Conservation (phyloP, 2,113 vertebrate genomes). For the Aegotheles bennettii region DNA sequence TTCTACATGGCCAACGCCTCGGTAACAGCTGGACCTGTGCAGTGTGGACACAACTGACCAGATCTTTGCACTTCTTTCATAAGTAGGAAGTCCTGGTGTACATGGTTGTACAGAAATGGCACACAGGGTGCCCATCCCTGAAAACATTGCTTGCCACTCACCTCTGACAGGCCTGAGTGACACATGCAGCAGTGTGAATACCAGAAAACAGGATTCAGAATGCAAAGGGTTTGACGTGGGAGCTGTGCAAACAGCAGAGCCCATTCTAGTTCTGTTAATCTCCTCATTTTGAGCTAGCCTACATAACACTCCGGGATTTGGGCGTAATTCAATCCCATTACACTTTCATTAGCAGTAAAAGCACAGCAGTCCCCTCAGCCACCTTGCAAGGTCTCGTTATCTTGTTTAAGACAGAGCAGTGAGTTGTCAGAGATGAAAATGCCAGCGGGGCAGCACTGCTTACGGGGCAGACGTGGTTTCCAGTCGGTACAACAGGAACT, state of each 20-base stretch:
- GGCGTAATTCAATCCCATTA: neutral
- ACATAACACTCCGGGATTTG: neutral
- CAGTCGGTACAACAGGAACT: neutral
- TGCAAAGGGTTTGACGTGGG: rapidly evolving
- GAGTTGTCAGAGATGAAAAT: neutral
- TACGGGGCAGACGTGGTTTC: neutral
- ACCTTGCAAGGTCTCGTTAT: neutral
- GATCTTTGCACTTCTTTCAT: no score
- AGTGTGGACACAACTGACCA: neutral
- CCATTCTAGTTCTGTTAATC: neutral
- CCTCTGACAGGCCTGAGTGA: neutral
- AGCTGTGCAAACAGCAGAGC: neutral
- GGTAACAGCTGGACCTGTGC: neutral
- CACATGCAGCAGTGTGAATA: rapidly evolving
- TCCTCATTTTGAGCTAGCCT: neutral
- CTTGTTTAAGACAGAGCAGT: neutral
- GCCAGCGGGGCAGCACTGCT: neutral
- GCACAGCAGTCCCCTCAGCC: neutral
- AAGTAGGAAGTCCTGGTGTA: no score
- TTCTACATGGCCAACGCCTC: neutral
- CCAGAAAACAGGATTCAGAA: neutral
- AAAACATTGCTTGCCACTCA: rapidly evolving
- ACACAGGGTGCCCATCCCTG: neutral
- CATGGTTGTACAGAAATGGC: rapidly evolving
- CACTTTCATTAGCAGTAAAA: neutral